Evolutionary conservation across 2,113 vertebrate genomes (phyloP).

Genomic region (Chaetodon trifascialis): DNA sequence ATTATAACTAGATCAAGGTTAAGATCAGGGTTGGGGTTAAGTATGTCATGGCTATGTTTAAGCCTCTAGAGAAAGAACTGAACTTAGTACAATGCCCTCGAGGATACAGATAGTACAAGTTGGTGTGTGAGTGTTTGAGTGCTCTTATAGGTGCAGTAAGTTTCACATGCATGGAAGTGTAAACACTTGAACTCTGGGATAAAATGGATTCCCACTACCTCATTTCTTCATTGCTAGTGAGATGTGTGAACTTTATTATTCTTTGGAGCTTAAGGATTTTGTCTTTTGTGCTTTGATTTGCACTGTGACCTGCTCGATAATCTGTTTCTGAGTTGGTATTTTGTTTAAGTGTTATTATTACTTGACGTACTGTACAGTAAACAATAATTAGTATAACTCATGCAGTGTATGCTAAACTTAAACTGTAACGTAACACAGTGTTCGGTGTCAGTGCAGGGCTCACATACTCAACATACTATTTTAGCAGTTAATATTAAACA

Average conservation of each 20-base stretch:
- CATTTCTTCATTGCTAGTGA: background rate
- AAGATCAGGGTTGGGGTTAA: background rate
- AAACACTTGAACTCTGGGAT: background rate
- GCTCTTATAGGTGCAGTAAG: background rate
- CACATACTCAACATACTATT: background rate
- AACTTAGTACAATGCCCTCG: background rate
- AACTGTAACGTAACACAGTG: background rate
- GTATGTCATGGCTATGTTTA: background rate
- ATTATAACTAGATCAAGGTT: background rate
- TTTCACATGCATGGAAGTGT: background rate
- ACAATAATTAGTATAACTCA: background rate
- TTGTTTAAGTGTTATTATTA: background rate
- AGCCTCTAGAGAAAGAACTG: background rate
- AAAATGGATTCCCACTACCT: background rate
- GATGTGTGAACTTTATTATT: background rate
- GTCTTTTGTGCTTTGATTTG: background rate
- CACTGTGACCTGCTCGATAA: background rate
- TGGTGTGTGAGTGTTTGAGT: background rate
- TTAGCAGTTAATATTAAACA: too few relatives aligned
- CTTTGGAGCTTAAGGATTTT: background rate
- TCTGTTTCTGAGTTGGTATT: background rate
- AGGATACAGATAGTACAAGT: background rate
- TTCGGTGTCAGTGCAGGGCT: background rate
- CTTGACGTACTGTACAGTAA: background rate
- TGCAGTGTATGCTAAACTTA: background rate